Evolutionary conservation across 2,797 vertebrate species (phyloP), one percentile per base, ranked within the genome.

Genomic region (Parotocinclus haroldoi): DNA sequence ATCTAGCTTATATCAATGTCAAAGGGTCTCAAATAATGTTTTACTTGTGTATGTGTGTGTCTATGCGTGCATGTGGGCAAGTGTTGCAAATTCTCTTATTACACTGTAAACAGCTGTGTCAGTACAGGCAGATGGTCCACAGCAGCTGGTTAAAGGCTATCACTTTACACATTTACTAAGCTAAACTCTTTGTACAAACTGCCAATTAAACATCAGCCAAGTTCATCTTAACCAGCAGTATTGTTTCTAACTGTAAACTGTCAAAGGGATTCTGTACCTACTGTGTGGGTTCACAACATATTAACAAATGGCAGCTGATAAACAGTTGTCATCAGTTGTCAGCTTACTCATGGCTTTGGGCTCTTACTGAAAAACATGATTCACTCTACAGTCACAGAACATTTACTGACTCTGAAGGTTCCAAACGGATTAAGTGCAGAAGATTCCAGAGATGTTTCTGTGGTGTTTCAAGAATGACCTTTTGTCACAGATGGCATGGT

Each of bases 131-230:
- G 68, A 66, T 76, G 77, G 78, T 71, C 52, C 19, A 17, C 73
- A 75, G 79, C 87, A 89, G 85, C 87, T 88, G 63, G 83, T 83
- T 79, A 63, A 81, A 84, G 76, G 76, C 76, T 64, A 77, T 82
- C 80, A 69, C 69, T 84, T 83, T 78, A 69, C 81, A 14, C 62
- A 66, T 49, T 40, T 50, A 60, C 13, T 59, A 61, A 55, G 57
- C 36, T 16, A 58, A n/a, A 10, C 27, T 44, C 42, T 59, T 27
- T 10, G 37, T 8, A 14, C 4, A 67, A 44, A 56, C 40, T 36
- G 4, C 17, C 1, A 46, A 11, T 36, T 27, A 27, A 27, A 27
- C 27, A 27, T 27, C 27, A 27, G 27, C 27, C 27, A 27, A 27
- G 27, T 27, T 27, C 27, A 27, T 27, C 27, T 27, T 5, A 27